These are phyloP conservation scores for Carlito syrichta DNA, from an alignment of 2,113 vertebrate species.

Conservation along the genomic window DNA sequence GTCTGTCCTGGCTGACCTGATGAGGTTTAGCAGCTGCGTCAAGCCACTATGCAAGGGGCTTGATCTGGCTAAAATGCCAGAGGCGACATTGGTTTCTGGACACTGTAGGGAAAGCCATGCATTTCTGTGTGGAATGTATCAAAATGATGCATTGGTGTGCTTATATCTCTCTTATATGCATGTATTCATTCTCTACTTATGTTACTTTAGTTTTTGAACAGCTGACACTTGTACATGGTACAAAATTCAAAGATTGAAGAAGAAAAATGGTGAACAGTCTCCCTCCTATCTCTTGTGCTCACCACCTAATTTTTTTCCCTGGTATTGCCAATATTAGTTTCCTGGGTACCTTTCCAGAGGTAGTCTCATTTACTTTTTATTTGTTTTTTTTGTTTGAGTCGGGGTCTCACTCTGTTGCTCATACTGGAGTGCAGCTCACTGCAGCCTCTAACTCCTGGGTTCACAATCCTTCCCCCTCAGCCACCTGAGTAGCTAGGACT, in stretches of 20 bases:
- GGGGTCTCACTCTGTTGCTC: too few species aligned
- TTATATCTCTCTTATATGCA: not conserved
- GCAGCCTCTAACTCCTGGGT: too few species aligned
- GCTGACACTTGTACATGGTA: not conserved
- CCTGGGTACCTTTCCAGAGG: not conserved
- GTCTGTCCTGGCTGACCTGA: not conserved
- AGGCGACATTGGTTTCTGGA: not conserved
- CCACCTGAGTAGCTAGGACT: too few species aligned
- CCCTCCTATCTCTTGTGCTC: not conserved
- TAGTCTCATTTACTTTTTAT: too few species aligned
- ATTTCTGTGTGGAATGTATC: not conserved
- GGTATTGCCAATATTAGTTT: not conserved
- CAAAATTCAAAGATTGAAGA: not conserved
- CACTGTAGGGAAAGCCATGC: not conserved
- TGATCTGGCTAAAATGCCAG: not conserved
- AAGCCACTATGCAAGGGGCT: not conserved
- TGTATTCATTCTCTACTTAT: not conserved
- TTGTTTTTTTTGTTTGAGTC: too few species aligned
- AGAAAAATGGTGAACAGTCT: not conserved
- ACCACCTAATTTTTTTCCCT: not conserved
- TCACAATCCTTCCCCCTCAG: too few species aligned
- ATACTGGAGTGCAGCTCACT: too few species aligned
- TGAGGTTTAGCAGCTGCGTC: not conserved
- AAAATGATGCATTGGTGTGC: not conserved
- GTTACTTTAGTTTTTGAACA: not conserved